Conservation (phyloP, 2,797 vertebrate species). For the Sebastes baramenuke region DNA sequence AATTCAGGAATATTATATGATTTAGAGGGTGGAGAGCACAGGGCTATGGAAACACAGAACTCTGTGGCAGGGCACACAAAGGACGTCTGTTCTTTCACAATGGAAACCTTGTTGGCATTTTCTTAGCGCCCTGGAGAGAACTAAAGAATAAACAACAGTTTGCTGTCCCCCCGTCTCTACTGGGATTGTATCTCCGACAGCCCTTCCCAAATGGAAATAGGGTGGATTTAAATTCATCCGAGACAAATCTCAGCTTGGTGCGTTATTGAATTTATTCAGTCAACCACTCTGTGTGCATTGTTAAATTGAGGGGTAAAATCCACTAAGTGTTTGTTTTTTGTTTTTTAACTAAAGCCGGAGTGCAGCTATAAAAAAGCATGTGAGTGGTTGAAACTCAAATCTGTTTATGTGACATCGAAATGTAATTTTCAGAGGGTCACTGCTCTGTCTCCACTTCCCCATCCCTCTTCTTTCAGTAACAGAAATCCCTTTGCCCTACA, state of each 20-base stretch:
- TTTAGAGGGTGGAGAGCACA: slow-evolving; percentile 71
- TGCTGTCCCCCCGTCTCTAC: slow-evolving; percentile 52
- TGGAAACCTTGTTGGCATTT: slow-evolving; percentile 75
- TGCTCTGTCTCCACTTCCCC: not conserved
- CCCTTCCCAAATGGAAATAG: slow-evolving; percentile 47
- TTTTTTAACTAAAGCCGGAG: slow-evolving; percentile 41
- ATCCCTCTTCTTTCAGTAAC: not conserved
- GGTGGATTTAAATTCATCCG: slow-evolving; percentile 34
- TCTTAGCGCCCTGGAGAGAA: slow-evolving; percentile 53
- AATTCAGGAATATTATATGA: slow-evolving; percentile 76
- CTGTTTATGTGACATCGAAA: slow-evolving; percentile 39
- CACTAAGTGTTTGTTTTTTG: not conserved
- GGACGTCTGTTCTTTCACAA: slow-evolving; percentile 77
- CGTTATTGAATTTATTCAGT: slow-evolving; percentile 14
- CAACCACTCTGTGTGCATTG: slow-evolving; percentile 1
- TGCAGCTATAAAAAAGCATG: slow-evolving; percentile 33
- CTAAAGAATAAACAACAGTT: slow-evolving; percentile 74
- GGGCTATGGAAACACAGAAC: slow-evolving; percentile 68
- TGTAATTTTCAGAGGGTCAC: slow-evolving; percentile 30
- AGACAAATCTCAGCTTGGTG: slow-evolving; percentile 25
- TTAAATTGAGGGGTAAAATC: slow-evolving; percentile 14
- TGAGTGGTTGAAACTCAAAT: slow-evolving; percentile 25
- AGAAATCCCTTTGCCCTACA: slow-evolving; percentile 8
- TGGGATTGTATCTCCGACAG: slow-evolving; percentile 51
- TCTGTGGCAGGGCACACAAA: slow-evolving; percentile 71